These are phyloP conservation scores for Hyperopisus bebe DNA, from an alignment of 2,113 vertebrate genomes.

Conservation along the genomic window DNA sequence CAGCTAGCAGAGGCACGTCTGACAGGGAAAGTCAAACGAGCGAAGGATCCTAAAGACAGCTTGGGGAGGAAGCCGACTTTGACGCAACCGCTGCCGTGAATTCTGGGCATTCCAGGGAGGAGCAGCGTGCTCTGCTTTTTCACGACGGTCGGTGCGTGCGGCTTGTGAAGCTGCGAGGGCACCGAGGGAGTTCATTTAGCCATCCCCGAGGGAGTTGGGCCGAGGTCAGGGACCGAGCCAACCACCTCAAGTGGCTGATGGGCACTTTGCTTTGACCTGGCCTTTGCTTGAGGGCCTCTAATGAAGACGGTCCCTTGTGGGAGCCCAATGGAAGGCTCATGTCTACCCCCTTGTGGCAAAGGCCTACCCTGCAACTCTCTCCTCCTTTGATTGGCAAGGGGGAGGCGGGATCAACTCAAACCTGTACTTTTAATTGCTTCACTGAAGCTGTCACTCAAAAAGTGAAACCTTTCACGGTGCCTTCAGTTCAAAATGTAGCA, in stretches of 20 bases:
- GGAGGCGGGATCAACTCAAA: background rate
- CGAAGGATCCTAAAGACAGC: background rate
- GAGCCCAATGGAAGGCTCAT: background rate
- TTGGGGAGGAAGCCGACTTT: background rate
- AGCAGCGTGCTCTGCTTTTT: background rate
- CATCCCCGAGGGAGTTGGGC: background rate
- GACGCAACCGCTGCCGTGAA: background rate
- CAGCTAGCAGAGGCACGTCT: constrained; percentile 5
- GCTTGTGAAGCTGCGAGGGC: background rate
- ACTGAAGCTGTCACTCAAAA: background rate
- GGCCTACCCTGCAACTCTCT: background rate
- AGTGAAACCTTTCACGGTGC: background rate
- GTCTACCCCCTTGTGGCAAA: background rate
- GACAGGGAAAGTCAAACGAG: constrained; percentile 28
- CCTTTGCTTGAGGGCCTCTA: background rate
- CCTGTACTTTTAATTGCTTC: background rate
- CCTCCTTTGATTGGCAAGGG: background rate
- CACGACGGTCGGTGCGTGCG: background rate
- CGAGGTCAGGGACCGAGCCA: background rate
- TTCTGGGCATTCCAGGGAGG: background rate
- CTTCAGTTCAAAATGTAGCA: background rate
- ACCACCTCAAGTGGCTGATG: background rate
- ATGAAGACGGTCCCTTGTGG: background rate
- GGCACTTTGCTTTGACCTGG: background rate
- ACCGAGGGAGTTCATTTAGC: background rate